These are phyloP conservation scores for Sparus aurata DNA, from an alignment of 2,797 vertebrate species.

Conservation along the genomic window DNA sequence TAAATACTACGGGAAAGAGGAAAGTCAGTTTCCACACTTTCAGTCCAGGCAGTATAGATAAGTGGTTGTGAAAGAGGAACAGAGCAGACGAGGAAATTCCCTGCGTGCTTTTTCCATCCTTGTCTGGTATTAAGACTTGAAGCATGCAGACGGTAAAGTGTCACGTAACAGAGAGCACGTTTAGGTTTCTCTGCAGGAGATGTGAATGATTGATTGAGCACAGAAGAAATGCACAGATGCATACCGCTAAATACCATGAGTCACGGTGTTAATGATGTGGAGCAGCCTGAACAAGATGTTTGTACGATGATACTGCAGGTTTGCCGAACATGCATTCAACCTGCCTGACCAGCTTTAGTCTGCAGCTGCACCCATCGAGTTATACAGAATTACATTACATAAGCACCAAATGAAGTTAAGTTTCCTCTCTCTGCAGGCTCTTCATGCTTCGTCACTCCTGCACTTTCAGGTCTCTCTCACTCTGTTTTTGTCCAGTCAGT, in stretches of 20 bases:
- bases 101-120: constrained; percentile 21
- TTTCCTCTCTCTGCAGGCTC: not conserved
- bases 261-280: not conserved
- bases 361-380: constrained; percentile 3
- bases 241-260: no score
- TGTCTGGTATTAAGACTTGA: constrained; percentile 20
- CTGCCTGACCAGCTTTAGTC: not conserved
- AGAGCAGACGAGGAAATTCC: constrained; percentile 43
- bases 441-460: not conserved
- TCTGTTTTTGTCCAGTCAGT: not conserved
- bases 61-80: constrained; percentile 65
- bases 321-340: not conserved
- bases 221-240: not conserved
- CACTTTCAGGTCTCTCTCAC: not conserved
- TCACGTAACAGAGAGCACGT: not conserved
- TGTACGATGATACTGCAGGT: not conserved
- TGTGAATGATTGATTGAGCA: not conserved
- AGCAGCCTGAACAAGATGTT: not conserved
- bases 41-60: constrained; percentile 16
- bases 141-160: not conserved
- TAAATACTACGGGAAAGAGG: constrained; percentile 30
- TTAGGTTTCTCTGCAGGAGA: not conserved
- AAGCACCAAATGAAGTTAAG: constrained; percentile 14
- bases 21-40: constrained; percentile 53
- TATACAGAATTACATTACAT: constrained; percentile 1